A percentile compares a stretch with the other conserved stretches of the same genome.
These are phyloP conservation scores for Hemicentrotus pulcherrimus DNA, from an alignment of 35 echinoderm and acorn worm species.

Conservation along the genomic window DNA sequence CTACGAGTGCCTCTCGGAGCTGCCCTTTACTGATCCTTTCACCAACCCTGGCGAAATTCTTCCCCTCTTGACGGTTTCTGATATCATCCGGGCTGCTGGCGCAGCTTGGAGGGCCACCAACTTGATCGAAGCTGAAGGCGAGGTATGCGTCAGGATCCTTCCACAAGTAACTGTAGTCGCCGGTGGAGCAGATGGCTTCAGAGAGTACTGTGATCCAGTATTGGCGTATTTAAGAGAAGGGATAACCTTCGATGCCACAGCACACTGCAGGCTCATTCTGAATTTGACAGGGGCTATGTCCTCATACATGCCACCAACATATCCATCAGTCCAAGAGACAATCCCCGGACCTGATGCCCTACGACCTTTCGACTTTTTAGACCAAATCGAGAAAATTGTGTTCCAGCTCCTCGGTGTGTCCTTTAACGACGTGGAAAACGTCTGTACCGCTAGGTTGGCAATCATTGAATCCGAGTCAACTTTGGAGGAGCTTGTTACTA, in stretches of 20 bases:
- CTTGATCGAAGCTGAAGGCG: neutral
- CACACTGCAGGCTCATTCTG: neutral
- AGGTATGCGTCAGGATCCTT: neutral
- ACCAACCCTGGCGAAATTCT: neutral
- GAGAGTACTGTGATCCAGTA: neutral
- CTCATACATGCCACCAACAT: neutral
- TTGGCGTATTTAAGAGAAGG: neutral
- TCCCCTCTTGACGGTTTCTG: neutral
- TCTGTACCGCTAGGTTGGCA: neutral
- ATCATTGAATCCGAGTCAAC: neutral
- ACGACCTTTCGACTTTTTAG: conserved; percentile 1
- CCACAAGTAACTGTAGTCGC: neutral
- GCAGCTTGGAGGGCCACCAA: neutral
- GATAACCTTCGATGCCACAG: neutral
- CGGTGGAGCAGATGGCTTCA: neutral
- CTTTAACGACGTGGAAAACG: neutral
- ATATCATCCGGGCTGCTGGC: neutral
- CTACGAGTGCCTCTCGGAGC: neutral
- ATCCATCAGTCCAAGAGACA: neutral
- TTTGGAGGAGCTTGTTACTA: neutral
- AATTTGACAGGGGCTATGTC: neutral
- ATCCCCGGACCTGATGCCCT: neutral
- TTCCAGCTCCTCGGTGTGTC: neutral
- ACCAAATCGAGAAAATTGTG: neutral
- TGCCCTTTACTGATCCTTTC: neutral